Conservation (phyloP, 2,888 invertebrate species). For the Arctia plantaginis region DNA sequence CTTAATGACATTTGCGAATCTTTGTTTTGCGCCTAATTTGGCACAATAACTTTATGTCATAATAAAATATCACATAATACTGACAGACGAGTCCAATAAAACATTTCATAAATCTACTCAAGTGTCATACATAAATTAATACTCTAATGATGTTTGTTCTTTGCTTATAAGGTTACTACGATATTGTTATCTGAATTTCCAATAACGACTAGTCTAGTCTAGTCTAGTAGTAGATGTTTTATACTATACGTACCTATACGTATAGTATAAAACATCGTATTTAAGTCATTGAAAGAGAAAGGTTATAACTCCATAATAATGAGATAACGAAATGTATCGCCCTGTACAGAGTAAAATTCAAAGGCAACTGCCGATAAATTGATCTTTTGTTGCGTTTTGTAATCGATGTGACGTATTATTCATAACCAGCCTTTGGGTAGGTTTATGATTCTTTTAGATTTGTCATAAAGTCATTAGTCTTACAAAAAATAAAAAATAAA, state of each 20-base stretch:
- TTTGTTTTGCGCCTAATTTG: slow-evolving; percentile 61
- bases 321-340: slow-evolving; percentile 48
- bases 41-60: slow-evolving; percentile 26
- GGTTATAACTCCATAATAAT: slow-evolving; percentile 39
- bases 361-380: slow-evolving; percentile 69
- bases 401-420: slow-evolving; percentile 76
- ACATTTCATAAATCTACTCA: slow-evolving; percentile 41
- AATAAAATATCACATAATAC: slow-evolving; percentile 27
- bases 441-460: slow-evolving; percentile 57
- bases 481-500: no score
- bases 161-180: background rate
- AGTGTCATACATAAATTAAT: slow-evolving; percentile 17
- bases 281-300: slow-evolving; percentile 41
- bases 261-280: no score
- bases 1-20: slow-evolving; percentile 60
- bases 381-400: slow-evolving; percentile 75
- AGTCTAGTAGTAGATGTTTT: no score
- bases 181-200: background rate
- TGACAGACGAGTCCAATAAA: slow-evolving; percentile 24
- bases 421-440: slow-evolving; percentile 61
- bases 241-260: no score
- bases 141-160: background rate
- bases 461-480: slow-evolving; percentile 24
- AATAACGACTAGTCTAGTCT: no score
- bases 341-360: slow-evolving; percentile 54